Conservation (phyloP, 1,140 invertebrate genomes). For the Habropoda laboriosa region DNA sequence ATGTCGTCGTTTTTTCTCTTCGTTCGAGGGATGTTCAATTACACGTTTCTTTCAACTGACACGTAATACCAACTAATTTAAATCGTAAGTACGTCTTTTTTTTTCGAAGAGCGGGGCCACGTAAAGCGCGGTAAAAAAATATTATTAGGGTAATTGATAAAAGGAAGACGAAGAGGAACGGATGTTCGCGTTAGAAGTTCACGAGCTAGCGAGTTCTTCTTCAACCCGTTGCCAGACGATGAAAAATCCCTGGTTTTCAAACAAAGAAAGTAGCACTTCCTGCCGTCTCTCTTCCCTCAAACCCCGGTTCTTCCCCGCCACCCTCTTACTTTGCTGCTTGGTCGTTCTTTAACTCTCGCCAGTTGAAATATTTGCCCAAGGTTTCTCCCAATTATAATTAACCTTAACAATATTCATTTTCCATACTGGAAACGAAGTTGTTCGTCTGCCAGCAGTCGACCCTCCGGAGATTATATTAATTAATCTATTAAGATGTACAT, state of each 20-base stretch:
- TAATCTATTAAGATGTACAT: slow-evolving; percentile 73
- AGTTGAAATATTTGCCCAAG: slow-evolving; percentile 70
- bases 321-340: neutral
- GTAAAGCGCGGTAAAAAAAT: neutral
- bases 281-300: slow-evolving; percentile 30
- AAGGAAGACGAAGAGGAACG: neutral
- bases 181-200: neutral
- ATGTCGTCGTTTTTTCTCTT: too few relatives aligned
- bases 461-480: slow-evolving; percentile 68
- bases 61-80: too few relatives aligned
- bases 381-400: slow-evolving; percentile 70
- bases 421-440: slow-evolving; percentile 57
- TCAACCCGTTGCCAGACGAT: slow-evolving; percentile 30
- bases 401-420: slow-evolving; percentile 71
- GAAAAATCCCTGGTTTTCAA: slow-evolving; percentile 44
- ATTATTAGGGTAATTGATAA: slow-evolving; percentile 25
- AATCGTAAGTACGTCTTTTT: too few relatives aligned
- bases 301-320: too few relatives aligned
- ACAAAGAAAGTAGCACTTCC: slow-evolving; percentile 56
- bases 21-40: too few relatives aligned
- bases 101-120: too few relatives aligned
- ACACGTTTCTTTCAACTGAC: too few relatives aligned
- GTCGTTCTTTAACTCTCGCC: slow-evolving; percentile 20
- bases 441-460: slow-evolving; percentile 48
- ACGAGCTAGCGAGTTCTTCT: slow-evolving; percentile 15